Conservation (phyloP, 2,888 invertebrate genomes). For the Lathronympha strigana region DNA sequence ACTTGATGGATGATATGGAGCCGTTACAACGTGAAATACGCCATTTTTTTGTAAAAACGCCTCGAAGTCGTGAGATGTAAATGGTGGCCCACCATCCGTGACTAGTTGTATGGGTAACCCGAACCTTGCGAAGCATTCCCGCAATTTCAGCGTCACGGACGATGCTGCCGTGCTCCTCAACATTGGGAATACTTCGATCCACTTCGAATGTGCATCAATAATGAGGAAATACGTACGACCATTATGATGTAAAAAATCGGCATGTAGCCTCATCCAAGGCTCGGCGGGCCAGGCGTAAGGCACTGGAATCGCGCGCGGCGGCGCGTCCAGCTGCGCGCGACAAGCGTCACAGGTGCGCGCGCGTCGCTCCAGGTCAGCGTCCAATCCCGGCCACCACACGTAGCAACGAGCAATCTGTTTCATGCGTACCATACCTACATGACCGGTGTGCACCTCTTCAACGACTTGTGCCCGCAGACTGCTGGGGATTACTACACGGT, state of each 20-base stretch:
- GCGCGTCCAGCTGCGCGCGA: neutral
- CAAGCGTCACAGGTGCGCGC: constrained; percentile 13
- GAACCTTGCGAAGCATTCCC: constrained; percentile 20
- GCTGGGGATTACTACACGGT: constrained; percentile 19
- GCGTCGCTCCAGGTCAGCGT: constrained; percentile 18
- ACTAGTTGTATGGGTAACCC: constrained; percentile 7
- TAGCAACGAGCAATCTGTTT: constrained; percentile 21
- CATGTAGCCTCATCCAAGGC: constrained; percentile 22
- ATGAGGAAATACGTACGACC: constrained; percentile 1
- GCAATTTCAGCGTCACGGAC: neutral
- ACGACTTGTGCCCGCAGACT: neutral
- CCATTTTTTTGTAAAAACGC: constrained; percentile 5
- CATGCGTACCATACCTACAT: constrained; percentile 28
- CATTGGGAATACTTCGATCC: constrained; percentile 13
- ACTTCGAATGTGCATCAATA: constrained; percentile 21
- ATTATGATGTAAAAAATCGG: constrained; percentile 21
- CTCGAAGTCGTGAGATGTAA: constrained; percentile 1
- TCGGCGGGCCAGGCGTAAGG: constrained; percentile 10
- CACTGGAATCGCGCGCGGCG: neutral
- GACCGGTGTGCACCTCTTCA: constrained; percentile 36
- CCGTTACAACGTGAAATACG: neutral
- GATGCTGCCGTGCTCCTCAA: constrained; percentile 3
- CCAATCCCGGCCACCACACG: constrained; percentile 24
- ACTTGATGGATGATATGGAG: constrained; percentile 6
- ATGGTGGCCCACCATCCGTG: constrained; percentile 13